Percentiles rank a stretch among this genome's conserved stretches.
Evolutionary conservation across 2,113 vertebrate genomes (phyloP).

Genomic region (Hystrix brachyura): DNA sequence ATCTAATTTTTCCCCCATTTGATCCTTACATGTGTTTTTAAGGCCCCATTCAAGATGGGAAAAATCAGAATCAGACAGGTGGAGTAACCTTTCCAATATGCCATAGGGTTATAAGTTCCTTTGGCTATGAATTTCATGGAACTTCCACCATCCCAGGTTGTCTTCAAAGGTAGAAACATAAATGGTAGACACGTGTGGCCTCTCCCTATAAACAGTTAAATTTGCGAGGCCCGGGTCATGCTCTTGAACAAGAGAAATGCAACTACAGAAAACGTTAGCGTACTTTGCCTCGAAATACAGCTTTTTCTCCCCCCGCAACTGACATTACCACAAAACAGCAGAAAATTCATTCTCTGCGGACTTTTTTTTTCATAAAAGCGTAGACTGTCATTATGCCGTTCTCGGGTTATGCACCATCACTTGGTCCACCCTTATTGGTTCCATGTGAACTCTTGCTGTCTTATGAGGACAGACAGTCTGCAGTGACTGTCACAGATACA

Average conservation of each 20-base stretch:
- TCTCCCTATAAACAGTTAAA: background rate
- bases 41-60: background rate
- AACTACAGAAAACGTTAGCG: background rate
- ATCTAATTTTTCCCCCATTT: background rate
- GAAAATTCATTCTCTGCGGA: background rate
- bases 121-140: background rate
- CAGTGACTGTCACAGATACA: background rate
- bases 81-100: background rate
- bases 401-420: background rate
- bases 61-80: background rate
- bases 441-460: background rate
- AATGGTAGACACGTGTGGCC: background rate
- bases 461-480: background rate
- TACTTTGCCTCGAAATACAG: background rate
- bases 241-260: background rate
- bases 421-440: background rate
- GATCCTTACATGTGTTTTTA: background rate
- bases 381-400: background rate
- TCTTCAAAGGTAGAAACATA: background rate
- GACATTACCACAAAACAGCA: background rate
- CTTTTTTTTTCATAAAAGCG: background rate
- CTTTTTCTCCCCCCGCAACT: background rate
- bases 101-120: background rate
- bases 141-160: background rate
- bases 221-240: background rate